Base-by-base conservation (phyloP, 2,797 vertebrate species). In the Semaprochilodus insignis region DNA sequence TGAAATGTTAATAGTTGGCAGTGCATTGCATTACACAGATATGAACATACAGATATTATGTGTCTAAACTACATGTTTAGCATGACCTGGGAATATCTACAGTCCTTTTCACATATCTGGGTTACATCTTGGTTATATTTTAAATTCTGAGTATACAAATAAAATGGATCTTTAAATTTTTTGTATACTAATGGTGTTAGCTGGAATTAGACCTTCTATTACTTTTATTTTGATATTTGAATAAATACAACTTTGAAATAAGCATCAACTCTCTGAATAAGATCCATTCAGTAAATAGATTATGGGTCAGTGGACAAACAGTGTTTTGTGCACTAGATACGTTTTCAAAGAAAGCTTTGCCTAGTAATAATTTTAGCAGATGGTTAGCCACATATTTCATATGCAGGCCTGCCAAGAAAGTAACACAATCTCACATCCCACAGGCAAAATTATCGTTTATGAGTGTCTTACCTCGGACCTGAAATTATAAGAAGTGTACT, bases 371-470 rank as follows among this genome's bases (percentile, higher is more conserved):
- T 92, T 94, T 91, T 88, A 89, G 90, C 92, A 91, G 91, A 91
- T 87, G 85, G 92, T 95, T 94, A 94, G 96, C 95, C 94, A 94
- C 94, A 96, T 94, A 93, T 95, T 96, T 96, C 94, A 96, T 88
- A 89, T 81, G 90, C 89, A 85, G 89, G 93, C 93, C 93, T 96
- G 96, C 96, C 95, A 96, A 96, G 90, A 94, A 90, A 90, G 95
- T 95, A 97, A 97, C 95, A 94, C 93, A 96, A 94, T 87, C 91
- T 94, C 89, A 88, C 88, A 91, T 95, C 95, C 95, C 96, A 93
- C 93, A 95, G 95, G 96, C 95, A 93, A 95, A 95, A 95, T 96
- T 91, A 95, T 95, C 94, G 93, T 97, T 96, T 95, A 96, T 95
- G 95, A 97, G 96, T 93, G 95, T 96, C 95, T 96, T 96, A 95